These are phyloP conservation scores for Torymus aiolomorphi DNA, from an alignment of 2,888 invertebrate species.

Conservation along the genomic window DNA sequence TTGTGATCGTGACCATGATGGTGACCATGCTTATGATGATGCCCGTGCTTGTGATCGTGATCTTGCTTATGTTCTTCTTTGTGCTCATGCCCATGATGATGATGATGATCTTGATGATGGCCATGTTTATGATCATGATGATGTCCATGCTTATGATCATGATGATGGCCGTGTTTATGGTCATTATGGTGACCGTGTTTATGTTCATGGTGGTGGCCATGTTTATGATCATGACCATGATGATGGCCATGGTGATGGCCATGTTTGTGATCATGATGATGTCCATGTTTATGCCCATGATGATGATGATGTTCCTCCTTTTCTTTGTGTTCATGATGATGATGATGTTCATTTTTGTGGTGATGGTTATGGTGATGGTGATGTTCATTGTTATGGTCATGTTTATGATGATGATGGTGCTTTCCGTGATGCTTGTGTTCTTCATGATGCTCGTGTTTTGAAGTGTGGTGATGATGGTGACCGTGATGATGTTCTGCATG, in stretches of 20 bases:
- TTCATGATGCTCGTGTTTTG: conserved; percentile 56
- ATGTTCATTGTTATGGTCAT: conserved; percentile 54
- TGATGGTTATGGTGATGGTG: conserved; percentile 56
- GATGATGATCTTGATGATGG: conserved; percentile 56
- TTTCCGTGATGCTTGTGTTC: conserved; percentile 55
- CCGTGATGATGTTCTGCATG: conserved; percentile 49
- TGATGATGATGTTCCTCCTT: conserved; percentile 56
- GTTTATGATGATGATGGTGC: conserved; percentile 57
- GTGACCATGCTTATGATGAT: conserved; percentile 39
- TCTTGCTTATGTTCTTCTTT: conserved; percentile 41
- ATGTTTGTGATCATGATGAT: conserved; percentile 49
- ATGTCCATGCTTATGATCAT: conserved; percentile 56
- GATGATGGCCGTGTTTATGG: conserved; percentile 54
- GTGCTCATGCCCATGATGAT: conserved; percentile 46
- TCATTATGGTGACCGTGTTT: conserved; percentile 57
- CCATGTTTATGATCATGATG: conserved; percentile 55
- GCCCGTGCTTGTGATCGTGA: conserved; percentile 45
- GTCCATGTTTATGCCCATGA: conserved; percentile 42
- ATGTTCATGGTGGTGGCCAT: conserved; percentile 56
- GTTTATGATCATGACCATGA: conserved; percentile 49
- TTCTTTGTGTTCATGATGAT: conserved; percentile 55
- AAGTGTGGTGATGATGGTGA: conserved; percentile 53
- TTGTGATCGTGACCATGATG: conserved; percentile 36
- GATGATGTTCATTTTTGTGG: conserved; percentile 55
- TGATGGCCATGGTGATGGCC: conserved; percentile 38